Evolutionary conservation across 2,113 vertebrate genomes (phyloP), one percentile per base, ranked within the genome.

Genomic region (Gorilla gorilla): DNA sequence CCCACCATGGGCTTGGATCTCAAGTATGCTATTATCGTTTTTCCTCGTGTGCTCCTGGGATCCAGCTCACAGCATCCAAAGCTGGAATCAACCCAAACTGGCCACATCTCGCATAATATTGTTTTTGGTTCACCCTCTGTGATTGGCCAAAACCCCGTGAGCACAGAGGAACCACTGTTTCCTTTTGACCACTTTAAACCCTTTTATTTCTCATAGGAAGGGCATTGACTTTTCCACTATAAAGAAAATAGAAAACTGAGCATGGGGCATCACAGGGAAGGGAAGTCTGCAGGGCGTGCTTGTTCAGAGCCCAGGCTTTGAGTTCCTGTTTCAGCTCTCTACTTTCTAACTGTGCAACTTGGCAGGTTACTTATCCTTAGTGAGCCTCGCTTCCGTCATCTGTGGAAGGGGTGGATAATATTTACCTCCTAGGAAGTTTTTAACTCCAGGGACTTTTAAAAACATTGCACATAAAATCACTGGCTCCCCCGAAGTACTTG

Each of bases 121-220:
- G 75, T 14, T 95, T 95, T 96, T 85, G 48, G 78, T 95, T 96
- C 78, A 66, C 6, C 89, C 50, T 70, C 14, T 32, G 52, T 17
- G 52, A 85, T 12, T 96, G 55, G 83, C 30, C n/a, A 96, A 96
- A 80, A 8, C 27, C 38, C 18, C 30, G 30, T 20, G 35, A 81
- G 40, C 40, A 88, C 27, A 78, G 91, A 96, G 93, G 89, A 97
- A 94, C 61, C 30, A n/a, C 27, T 91, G 57, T 79, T 96, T 84
- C 93, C 89, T 94, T 94, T 94, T 76, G 85, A 94, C 27, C 45
- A 95, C 17, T 83, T 96, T 89, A 86, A 80, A 80, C 17, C 73
- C 25, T 83, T 79, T 96, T 66, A 76, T 82, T 93, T 93, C 89
- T 82, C 66, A 93, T 14, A 92, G 73, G 52, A 76, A 96, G 84